These are phyloP conservation scores for Amblyopsis hoosieri DNA, from an alignment of 2,797 vertebrate genomes.

Conservation along the genomic window DNA sequence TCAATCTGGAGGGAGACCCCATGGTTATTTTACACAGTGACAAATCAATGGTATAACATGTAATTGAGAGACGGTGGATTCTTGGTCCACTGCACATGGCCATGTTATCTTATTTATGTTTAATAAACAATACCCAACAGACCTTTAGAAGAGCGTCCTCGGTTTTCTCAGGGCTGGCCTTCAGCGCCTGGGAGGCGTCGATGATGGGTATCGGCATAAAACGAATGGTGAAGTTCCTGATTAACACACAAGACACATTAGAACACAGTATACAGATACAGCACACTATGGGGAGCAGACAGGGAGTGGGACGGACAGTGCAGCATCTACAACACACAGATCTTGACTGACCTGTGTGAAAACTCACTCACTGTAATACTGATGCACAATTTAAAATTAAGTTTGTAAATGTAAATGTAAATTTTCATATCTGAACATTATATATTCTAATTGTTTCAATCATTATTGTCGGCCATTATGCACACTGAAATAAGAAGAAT, in stretches of 20 bases:
- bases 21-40: neutral
- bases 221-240: slow-evolving; percentile 93
- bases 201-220: slow-evolving; percentile 98
- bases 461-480: neutral
- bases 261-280: neutral
- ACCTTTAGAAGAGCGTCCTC: slow-evolving; percentile 96
- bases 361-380: too few species aligned
- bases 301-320: neutral
- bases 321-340: neutral
- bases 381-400: too few species aligned
- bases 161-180: slow-evolving; percentile 94
- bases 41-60: neutral
- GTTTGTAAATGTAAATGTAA: neutral
- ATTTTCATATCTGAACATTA: too few species aligned
- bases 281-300: slow-evolving; percentile 1
- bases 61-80: too few species aligned
- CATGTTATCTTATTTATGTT: too few species aligned
- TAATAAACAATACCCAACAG: slow-evolving; percentile 12
- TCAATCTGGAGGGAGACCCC: slow-evolving; percentile 83
- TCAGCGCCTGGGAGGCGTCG: slow-evolving; percentile 94
- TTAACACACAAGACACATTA: slow-evolving; percentile 15
- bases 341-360: too few species aligned
- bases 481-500: neutral
- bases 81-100: too few species aligned
- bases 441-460: neutral